Conservation (phyloP, 2,888 invertebrate species). For the Thera britannica region DNA sequence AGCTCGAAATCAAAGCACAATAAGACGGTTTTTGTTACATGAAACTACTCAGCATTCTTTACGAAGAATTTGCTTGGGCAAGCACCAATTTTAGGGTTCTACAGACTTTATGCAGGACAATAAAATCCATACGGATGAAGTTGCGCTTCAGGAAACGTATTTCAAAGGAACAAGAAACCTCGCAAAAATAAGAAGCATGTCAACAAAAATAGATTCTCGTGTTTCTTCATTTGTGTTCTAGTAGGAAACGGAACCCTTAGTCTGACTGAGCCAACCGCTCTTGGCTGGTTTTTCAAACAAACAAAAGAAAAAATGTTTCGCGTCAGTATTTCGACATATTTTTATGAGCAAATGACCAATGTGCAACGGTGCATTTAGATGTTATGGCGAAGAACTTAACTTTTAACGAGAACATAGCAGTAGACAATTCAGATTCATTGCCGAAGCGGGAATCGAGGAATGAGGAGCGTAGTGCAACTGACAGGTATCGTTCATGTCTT, state of each 20-base stretch:
- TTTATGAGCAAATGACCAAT: constrained; percentile 41
- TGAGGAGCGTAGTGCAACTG: constrained; percentile 31
- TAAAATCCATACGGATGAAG: too few species aligned
- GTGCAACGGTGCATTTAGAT: constrained; percentile 64
- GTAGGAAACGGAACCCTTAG: neutral
- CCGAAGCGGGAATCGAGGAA: constrained; percentile 66
- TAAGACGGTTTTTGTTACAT: constrained; percentile 13
- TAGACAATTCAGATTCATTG: constrained; percentile 48
- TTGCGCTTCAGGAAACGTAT: too few species aligned
- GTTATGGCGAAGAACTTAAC: constrained; percentile 28
- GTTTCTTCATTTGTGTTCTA: neutral
- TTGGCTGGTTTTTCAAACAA: constrained; percentile 26
- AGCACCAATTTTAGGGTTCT: constrained; percentile 9
- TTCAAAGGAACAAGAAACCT: too few species aligned
- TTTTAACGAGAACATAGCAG: constrained; percentile 59
- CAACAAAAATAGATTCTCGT: too few species aligned
- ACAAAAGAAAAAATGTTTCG: constrained; percentile 27
- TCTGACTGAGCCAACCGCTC: too few species aligned
- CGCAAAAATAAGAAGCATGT: too few species aligned
- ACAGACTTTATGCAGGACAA: too few species aligned
- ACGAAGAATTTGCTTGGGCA: constrained; percentile 28
- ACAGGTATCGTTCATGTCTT: neutral
- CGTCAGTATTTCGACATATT: constrained; percentile 38
- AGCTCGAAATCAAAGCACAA: constrained; percentile 12
- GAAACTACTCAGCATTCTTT: constrained; percentile 10